Conservation (phyloP, 2,888 invertebrate species). For the Lycaena phlaeas region DNA sequence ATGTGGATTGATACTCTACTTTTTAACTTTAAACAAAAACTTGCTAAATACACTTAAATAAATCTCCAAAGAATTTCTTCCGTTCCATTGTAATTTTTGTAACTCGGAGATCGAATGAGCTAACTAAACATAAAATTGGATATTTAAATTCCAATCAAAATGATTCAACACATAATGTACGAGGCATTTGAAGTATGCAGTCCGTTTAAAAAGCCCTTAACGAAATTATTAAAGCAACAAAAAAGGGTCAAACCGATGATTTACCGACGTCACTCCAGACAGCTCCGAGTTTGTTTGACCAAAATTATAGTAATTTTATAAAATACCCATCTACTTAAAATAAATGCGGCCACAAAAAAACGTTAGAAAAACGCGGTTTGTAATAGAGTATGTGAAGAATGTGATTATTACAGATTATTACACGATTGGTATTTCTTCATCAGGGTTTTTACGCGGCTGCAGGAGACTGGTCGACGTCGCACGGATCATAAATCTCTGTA, state of each 20-base stretch:
- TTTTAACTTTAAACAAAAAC: no score
- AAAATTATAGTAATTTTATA: conserved; percentile 71
- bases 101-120: no score
- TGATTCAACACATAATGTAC: conserved; percentile 57
- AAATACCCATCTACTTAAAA: conserved; percentile 65
- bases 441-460: conserved; percentile 16
- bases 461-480: conserved; percentile 1
- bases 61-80: no score
- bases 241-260: conserved; percentile 64
- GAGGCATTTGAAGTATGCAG: conserved; percentile 59
- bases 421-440: conserved; percentile 26
- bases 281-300: conserved; percentile 65
- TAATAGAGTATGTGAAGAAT: conserved; percentile 54
- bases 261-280: conserved; percentile 68
- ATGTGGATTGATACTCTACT: no score
- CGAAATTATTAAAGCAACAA: conserved; percentile 62
- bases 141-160: conserved; percentile 33
- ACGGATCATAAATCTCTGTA: not conserved
- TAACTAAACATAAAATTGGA: not conserved
- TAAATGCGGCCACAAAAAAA: conserved; percentile 46
- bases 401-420: conserved; percentile 22
- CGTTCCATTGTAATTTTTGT: no score
- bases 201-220: conserved; percentile 67
- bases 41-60: no score
- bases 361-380: conserved; percentile 34